A percentile compares a stretch with the other conserved stretches of the same genome.
These are phyloP conservation scores for Cliona cf. orientalis DNA, from an alignment of 37 sponge, comb jelly and placozoan genomes.

Conservation along the genomic window DNA sequence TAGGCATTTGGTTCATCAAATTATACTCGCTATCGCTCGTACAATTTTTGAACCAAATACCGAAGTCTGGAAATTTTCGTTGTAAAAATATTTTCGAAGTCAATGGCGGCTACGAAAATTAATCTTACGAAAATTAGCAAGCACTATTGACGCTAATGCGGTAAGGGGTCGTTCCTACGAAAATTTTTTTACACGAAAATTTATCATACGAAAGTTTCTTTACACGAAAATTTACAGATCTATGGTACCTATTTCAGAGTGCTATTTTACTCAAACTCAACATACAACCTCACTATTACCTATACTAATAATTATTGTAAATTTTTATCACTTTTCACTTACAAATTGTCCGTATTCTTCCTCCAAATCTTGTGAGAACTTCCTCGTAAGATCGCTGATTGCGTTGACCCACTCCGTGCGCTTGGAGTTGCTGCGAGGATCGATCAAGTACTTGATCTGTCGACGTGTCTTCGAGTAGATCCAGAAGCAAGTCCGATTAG, in stretches of 20 bases:
- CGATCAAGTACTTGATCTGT: conserved; percentile 1
- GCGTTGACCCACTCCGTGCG: conserved; percentile 10
- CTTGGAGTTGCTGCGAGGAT: background rate
- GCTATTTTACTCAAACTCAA: background rate
- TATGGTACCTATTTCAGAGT: no score
- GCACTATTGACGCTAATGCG: background rate
- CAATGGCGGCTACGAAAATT: no score
- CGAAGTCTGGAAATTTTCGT: no score
- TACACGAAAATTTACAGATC: no score
- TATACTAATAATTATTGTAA: no score
- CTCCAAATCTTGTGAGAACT: background rate
- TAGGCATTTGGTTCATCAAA: no score
- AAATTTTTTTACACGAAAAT: background rate
- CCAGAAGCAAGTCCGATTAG: background rate
- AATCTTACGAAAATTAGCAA: no score
- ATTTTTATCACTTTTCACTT: no score
- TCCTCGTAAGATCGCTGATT: background rate
- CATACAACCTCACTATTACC: background rate
- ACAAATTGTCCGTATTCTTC: background rate
- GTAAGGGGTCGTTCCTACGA: background rate
- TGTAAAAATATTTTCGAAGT: no score
- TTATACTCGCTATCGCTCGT: no score
- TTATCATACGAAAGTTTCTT: background rate
- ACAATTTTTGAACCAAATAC: no score
- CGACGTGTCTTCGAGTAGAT: background rate